phyloP scores from a whole-genome alignment of 2,113 vertebrate genomes.

The Coturnix japonica region DNA sequence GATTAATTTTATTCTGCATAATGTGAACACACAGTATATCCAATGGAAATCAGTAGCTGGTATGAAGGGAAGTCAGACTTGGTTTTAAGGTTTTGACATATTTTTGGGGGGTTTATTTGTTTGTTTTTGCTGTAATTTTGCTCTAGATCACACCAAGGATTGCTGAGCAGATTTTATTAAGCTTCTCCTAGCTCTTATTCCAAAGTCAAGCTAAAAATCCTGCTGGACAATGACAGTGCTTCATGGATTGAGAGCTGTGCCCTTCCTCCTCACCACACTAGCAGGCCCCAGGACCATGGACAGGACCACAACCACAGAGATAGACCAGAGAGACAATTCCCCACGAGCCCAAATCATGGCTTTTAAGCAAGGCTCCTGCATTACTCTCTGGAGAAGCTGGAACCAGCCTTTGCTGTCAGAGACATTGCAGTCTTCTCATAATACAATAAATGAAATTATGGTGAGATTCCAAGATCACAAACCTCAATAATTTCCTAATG shows the following conservation, averaged over 20 bases:
- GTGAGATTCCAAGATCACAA: conserved; percentile 12
- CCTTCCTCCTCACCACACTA: not conserved
- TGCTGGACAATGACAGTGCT: not conserved
- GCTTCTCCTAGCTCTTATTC: not conserved
- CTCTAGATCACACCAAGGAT: not conserved
- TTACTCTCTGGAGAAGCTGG: not conserved
- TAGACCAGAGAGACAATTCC: not conserved
- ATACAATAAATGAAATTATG: not conserved
- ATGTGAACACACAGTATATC: not conserved
- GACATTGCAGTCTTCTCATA: not conserved
- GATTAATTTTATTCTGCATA: not conserved
- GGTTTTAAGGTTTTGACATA: not conserved
- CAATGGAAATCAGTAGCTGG: not conserved
- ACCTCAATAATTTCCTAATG: not conserved
- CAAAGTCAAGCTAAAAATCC: not conserved
- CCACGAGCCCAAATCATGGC: not conserved
- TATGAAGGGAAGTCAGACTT: not conserved
- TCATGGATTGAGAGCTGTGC: not conserved
- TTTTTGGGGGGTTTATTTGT: not conserved
- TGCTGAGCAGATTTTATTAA: not conserved
- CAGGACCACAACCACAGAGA: not conserved
- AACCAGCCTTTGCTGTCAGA: not conserved
- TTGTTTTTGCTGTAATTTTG: not conserved
- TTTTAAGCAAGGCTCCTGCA: not conserved
- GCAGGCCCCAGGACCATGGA: not conserved